Evolutionary conservation across 1,140 invertebrate species (phyloP).

Genomic region (Bombus polaris): DNA sequence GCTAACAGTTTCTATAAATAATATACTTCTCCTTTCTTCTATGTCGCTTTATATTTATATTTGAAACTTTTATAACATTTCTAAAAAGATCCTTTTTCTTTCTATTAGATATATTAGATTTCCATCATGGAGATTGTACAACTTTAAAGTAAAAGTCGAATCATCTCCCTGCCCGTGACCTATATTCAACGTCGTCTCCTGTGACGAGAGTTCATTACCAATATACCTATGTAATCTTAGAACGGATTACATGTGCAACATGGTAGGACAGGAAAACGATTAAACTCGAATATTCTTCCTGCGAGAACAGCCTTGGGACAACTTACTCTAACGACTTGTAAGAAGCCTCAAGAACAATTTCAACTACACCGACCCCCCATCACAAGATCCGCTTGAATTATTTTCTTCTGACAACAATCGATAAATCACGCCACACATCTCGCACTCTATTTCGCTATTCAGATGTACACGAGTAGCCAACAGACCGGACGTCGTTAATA

Average conservation of each 20-base stretch:
- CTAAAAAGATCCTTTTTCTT: not conserved
- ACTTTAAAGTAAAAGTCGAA: not conserved
- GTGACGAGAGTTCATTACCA: not conserved
- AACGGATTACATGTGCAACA: not conserved
- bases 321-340: not conserved
- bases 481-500: slow-evolving; percentile 46
- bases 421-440: slow-evolving; percentile 15
- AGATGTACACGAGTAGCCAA: slow-evolving; percentile 8
- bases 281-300: not conserved
- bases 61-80: not conserved
- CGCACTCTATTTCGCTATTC: slow-evolving; percentile 5
- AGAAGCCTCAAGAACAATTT: not conserved
- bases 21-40: not conserved
- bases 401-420: not conserved
- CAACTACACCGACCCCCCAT: not conserved
- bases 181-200: not conserved
- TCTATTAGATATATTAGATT: not conserved
- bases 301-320: not conserved
- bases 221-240: not conserved
- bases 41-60: not conserved
- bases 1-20: slow-evolving; percentile 37
- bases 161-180: not conserved
- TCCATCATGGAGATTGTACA: too few species aligned
- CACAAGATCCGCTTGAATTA: not conserved
- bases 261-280: not conserved